A percentile compares a stretch with the other conserved stretches of the same genome.
Evolutionary conservation across 2,797 vertebrate species (phyloP).

Genomic region (Coendou prehensilis): DNA sequence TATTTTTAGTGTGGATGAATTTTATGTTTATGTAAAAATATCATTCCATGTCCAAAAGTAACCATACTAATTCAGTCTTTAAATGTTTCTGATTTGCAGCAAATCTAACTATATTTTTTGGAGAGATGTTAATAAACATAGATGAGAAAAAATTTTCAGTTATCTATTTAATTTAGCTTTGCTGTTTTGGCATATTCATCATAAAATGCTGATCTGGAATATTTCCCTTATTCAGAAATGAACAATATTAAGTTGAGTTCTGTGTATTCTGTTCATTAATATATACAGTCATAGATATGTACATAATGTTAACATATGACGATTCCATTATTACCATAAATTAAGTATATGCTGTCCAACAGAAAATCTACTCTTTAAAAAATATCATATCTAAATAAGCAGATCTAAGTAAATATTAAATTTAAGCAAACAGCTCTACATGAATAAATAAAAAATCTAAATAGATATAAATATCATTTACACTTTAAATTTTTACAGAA

Average conservation of each 20-base stretch:
- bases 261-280: neutral
- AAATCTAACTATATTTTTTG: conserved; percentile 27
- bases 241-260: neutral
- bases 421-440: neutral
- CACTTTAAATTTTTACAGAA: neutral
- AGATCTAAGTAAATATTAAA: neutral
- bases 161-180: neutral
- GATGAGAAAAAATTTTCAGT: conserved; percentile 45
- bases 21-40: conserved; percentile 58
- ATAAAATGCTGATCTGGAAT: conserved; percentile 38
- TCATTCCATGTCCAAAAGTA: neutral
- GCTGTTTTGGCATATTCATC: neutral
- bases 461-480: neutral
- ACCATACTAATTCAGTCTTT: conserved; percentile 4
- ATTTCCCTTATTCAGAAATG: neutral
- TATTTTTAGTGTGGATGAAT: conserved; percentile 6
- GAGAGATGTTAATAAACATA: conserved; percentile 26
- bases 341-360: neutral
- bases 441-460: neutral
- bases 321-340: neutral
- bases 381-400: neutral
- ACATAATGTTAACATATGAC: neutral
- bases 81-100: conserved; percentile 46
- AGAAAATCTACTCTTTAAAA: neutral
- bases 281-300: neutral